These are phyloP conservation scores for Chironex yamaguchii DNA, from an alignment of 30 jellyfish, hydroid and myxozoan species.

Conservation along the genomic window DNA sequence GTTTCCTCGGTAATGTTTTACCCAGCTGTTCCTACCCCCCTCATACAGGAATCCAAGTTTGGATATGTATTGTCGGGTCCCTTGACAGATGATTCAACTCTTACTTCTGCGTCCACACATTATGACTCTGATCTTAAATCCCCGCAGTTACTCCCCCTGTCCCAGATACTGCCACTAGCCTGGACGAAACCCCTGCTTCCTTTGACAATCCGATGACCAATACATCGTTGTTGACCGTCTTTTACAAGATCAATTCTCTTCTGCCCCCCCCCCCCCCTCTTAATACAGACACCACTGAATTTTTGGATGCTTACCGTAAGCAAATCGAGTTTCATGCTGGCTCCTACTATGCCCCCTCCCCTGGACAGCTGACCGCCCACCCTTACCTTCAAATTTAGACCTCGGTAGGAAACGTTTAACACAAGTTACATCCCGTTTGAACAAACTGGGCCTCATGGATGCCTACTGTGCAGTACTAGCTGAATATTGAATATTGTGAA, in stretches of 20 bases:
- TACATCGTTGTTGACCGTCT: conserved; percentile 41
- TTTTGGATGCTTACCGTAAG: conserved; percentile 17
- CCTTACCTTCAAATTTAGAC: conserved; percentile 46
- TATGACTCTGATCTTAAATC: too few relatives aligned
- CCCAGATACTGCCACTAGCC: conserved; percentile 1
- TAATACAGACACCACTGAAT: too few relatives aligned
- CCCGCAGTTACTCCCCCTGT: too few relatives aligned
- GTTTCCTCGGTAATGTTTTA: conserved; percentile 22
- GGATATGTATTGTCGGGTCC: conserved; percentile 54
- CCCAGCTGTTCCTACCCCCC: neutral
- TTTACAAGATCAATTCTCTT: conserved; percentile 18
- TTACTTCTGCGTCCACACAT: neutral
- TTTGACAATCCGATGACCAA: conserved; percentile 3
- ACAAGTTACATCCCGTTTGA: conserved; percentile 28
- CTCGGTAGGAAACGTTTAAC: conserved; percentile 29
- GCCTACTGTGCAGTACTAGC: conserved; percentile 17
- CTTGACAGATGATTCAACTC: neutral
- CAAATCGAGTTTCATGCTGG: conserved; percentile 37
- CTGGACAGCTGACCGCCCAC: conserved; percentile 66
- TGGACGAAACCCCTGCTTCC: neutral
- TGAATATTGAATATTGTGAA: too few relatives aligned
- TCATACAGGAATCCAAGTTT: conserved; percentile 39
- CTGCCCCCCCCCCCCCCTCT: too few relatives aligned
- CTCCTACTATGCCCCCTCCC: conserved; percentile 27
- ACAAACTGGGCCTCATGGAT: conserved; percentile 15